Conservation (phyloP, 1,140 invertebrate genomes). For the Drosophila prosaltans region DNA sequence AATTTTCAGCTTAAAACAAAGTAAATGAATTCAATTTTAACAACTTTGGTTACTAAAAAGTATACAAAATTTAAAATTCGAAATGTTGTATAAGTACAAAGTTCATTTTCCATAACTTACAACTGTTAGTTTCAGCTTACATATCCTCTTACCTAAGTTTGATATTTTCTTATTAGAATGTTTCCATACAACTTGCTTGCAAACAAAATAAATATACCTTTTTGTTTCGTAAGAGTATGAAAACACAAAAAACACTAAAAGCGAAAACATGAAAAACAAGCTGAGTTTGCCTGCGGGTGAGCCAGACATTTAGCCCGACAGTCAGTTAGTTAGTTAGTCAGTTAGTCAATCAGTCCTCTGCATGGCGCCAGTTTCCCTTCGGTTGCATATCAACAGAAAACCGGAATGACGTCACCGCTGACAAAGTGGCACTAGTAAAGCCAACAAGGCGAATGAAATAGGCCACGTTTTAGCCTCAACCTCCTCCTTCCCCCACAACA, state of each 20-base stretch:
- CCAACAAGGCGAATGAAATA: slow-evolving; percentile 8
- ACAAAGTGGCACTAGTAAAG: slow-evolving; percentile 13
- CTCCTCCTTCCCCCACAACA: not conserved
- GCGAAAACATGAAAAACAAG: slow-evolving; percentile 1
- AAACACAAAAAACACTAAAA: not conserved
- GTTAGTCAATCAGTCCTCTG: slow-evolving; percentile 1
- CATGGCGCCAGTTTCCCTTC: slow-evolving; percentile 10
- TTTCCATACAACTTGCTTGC: not conserved
- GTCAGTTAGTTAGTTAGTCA: not conserved
- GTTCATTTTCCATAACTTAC: too few relatives aligned
- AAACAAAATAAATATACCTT: not conserved
- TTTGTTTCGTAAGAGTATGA: not conserved
- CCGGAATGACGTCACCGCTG: slow-evolving; percentile 16
- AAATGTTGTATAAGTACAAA: too few relatives aligned
- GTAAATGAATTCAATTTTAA: too few relatives aligned
- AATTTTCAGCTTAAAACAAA: too few relatives aligned
- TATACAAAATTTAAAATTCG: too few relatives aligned
- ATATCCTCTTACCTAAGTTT: too few relatives aligned
- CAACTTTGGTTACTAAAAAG: too few relatives aligned
- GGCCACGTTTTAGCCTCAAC: not conserved
- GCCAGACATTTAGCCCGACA: slow-evolving; percentile 1
- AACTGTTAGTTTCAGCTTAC: too few relatives aligned
- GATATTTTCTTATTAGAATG: not conserved
- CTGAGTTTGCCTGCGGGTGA: slow-evolving; percentile 10
- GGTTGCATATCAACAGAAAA: not conserved